Conservation (phyloP, 2,888 invertebrate species). For the Agapostemon virescens region DNA sequence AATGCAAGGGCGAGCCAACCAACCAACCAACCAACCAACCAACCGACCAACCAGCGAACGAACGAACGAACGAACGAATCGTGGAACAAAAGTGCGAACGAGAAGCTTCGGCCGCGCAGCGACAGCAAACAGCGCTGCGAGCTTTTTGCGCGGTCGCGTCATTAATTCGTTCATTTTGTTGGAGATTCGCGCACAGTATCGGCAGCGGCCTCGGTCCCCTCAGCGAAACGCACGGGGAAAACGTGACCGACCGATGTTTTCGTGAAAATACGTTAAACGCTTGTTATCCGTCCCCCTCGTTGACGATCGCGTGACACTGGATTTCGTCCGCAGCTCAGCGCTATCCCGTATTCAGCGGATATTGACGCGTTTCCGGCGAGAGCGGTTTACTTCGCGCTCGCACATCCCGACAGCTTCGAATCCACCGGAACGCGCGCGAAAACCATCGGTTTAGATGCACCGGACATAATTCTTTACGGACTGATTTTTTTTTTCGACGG, state of each 20-base stretch:
- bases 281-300: conserved; percentile 33
- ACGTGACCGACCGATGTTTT: conserved; percentile 43
- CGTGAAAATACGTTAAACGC: conserved; percentile 51
- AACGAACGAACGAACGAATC: background rate
- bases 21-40: background rate
- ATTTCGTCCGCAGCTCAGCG: conserved; percentile 20
- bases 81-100: conserved; percentile 18
- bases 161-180: conserved; percentile 39
- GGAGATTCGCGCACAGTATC: conserved; percentile 12
- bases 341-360: conserved; percentile 2
- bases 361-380: conserved; percentile 28
- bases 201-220: background rate
- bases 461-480: conserved; percentile 32
- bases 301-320: conserved; percentile 38
- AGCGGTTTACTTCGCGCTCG: conserved; percentile 29
- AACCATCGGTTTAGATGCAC: conserved; percentile 7
- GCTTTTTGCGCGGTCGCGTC: conserved; percentile 26
- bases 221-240: background rate
- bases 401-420: background rate
- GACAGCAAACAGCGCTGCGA: conserved; percentile 19
- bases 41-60: background rate
- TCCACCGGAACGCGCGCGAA: background rate
- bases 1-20: background rate
- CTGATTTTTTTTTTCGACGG: background rate
- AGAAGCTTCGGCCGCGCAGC: conserved; percentile 1